Evolutionary conservation across 2,113 vertebrate species (phyloP).

Genomic region (Pelusios castaneus): DNA sequence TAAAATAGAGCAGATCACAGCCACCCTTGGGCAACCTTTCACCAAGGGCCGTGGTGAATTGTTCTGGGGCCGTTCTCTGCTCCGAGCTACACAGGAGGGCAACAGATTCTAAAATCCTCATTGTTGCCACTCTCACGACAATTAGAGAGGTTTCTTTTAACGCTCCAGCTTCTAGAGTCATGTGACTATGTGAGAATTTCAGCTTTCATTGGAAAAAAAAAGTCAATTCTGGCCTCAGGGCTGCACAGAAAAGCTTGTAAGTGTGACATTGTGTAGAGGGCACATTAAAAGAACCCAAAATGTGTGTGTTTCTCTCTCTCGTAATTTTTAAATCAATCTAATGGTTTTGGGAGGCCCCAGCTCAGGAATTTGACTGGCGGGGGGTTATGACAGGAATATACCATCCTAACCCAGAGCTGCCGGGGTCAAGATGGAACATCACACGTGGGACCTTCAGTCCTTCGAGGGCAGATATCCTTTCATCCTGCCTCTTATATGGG

Average conservation of each 20-base stretch:
- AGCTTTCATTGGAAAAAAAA: not conserved
- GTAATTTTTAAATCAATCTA: fast-evolving
- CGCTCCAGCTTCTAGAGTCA: fast-evolving
- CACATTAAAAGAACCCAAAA: not conserved
- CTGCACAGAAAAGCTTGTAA: not conserved
- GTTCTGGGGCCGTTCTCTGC: not conserved
- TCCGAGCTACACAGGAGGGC: not conserved
- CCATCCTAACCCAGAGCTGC: not conserved
- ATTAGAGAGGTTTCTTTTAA: not conserved
- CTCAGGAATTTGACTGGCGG: not conserved
- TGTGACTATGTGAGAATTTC: fast-evolving
- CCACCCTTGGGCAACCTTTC: not conserved
- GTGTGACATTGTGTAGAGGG: fast-evolving
- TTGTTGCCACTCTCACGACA: not conserved
- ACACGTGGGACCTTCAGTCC: not conserved
- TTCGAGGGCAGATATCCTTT: not conserved
- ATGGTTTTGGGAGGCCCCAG: not conserved
- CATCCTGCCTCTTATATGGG: not conserved
- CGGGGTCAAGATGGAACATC: not conserved
- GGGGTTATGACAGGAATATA: fast-evolving
- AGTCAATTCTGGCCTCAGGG: fast-evolving
- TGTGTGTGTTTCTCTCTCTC: fast-evolving
- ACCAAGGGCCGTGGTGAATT: not conserved
- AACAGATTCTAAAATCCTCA: not conserved
- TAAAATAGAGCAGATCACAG: not conserved